Evolutionary conservation across 2,113 vertebrate species (phyloP).

Genomic region (Rhagologus leucostigma): DNA sequence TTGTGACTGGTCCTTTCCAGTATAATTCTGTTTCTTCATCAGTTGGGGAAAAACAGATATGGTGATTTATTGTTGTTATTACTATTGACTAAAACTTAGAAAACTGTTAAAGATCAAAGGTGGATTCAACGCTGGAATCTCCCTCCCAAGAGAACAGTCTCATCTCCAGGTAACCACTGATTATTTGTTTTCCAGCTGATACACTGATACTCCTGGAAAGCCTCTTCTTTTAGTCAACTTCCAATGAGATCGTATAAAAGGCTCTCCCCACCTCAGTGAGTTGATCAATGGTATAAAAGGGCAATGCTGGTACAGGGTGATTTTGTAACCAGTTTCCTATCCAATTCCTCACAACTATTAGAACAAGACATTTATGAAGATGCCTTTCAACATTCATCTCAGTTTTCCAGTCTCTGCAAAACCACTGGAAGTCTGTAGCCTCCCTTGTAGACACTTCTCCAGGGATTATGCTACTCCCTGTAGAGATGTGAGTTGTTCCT

Average conservation of each 20-base stretch:
- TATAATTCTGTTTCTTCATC: background rate
- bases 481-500: background rate
- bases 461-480: background rate
- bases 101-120: background rate
- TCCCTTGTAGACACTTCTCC: background rate
- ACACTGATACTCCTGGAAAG: background rate
- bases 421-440: background rate
- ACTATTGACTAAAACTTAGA: background rate
- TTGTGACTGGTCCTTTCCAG: background rate
- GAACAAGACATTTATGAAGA: background rate
- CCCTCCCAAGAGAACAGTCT: background rate
- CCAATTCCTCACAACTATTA: background rate
- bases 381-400: background rate
- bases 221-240: background rate
- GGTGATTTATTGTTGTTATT: background rate
- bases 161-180: background rate
- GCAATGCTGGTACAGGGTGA: background rate
- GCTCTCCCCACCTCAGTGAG: background rate
- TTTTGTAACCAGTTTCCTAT: background rate
- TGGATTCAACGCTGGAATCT: background rate
- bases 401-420: background rate
- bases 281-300: background rate
- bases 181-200: background rate
- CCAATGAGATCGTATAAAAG: background rate
- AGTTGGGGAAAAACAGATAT: background rate